Evolutionary conservation across 2,113 vertebrate species (phyloP).

Genomic region (Centrocercus urophasianus): DNA sequence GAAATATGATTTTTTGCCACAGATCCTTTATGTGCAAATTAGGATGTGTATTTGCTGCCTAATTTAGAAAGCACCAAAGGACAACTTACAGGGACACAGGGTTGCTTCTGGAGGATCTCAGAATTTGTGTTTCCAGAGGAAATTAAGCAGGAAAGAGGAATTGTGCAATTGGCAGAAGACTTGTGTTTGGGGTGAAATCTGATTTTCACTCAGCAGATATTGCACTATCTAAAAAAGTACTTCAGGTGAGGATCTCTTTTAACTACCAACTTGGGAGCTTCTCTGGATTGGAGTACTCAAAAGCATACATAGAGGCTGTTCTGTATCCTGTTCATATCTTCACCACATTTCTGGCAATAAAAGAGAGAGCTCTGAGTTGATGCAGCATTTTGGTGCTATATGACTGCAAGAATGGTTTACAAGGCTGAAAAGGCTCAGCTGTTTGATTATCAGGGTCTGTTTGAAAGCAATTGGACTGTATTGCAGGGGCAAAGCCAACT

Average conservation of each 20-base stretch:
- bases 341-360: not conserved
- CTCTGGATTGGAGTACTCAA: not conserved
- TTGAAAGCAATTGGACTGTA: not conserved
- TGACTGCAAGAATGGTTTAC: not conserved
- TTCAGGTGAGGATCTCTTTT: not conserved
- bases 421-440: not conserved
- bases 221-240: not conserved
- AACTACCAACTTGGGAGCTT: not conserved
- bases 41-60: constrained; percentile 67
- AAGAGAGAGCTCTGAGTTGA: not conserved
- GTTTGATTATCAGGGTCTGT: not conserved
- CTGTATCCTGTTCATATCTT: not conserved
- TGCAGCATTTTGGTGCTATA: not conserved
- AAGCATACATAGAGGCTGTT: rapidly evolving
- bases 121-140: not conserved
- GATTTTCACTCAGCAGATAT: not conserved
- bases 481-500: not conserved
- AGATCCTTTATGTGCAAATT: constrained; percentile 68
- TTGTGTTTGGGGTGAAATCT: not conserved
- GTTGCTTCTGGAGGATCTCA: constrained; percentile 31
- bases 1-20: constrained; percentile 74
- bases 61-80: constrained; percentile 72
- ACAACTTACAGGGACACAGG: constrained; percentile 38
- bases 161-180: not conserved
- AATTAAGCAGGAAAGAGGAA: not conserved